Evolutionary conservation across 1,140 invertebrate species (phyloP).

Genomic region (Mycetomoellerius zeteki): DNA sequence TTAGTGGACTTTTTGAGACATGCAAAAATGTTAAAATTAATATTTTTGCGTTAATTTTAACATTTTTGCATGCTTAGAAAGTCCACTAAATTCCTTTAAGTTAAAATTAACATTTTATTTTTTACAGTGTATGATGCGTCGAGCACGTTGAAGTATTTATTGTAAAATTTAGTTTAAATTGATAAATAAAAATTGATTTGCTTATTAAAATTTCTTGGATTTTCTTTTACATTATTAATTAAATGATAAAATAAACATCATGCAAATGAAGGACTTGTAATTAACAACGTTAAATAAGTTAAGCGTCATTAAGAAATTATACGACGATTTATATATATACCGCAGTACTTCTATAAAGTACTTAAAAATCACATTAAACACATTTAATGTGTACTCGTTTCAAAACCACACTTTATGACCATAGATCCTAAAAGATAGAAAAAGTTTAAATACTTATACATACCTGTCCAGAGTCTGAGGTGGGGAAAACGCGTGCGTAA

Average conservation of each 20-base stretch:
- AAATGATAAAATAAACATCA: background rate
- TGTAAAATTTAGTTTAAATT: slow-evolving; percentile 1
- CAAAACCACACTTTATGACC: slow-evolving; percentile 47
- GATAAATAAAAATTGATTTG: background rate
- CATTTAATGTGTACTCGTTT: slow-evolving; percentile 29
- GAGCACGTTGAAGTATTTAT: background rate
- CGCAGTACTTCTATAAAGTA: background rate
- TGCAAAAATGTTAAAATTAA: too few species aligned
- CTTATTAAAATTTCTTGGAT: background rate
- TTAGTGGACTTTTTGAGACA: too few species aligned
- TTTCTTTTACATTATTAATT: background rate
- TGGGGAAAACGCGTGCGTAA: slow-evolving; percentile 75
- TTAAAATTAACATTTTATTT: too few species aligned
- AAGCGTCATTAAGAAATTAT: slow-evolving; percentile 28
- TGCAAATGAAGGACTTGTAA: background rate
- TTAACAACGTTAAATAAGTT: background rate
- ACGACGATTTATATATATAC: background rate
- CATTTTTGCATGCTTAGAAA: too few species aligned
- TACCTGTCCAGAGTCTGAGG: slow-evolving; percentile 64
- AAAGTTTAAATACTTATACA: slow-evolving; percentile 69
- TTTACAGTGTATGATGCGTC: too few species aligned
- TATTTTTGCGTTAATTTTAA: too few species aligned
- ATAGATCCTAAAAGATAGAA: slow-evolving; percentile 65
- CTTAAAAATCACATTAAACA: background rate
- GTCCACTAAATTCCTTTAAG: too few species aligned